phyloP scores from a whole-genome alignment of 2,888 invertebrate species.

The Perdita meconis region DNA sequence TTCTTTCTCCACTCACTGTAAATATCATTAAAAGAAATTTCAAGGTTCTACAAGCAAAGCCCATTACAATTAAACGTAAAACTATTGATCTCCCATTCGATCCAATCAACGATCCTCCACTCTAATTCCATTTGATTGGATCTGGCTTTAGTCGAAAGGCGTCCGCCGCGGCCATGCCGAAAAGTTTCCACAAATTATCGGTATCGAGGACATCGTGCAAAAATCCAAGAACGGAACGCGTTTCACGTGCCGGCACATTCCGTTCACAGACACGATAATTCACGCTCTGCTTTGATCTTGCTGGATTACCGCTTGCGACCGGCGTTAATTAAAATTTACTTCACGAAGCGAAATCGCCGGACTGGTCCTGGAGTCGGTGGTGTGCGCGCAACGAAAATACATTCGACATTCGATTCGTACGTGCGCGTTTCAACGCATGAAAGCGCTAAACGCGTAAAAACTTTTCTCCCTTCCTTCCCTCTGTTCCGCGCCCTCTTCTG shows the following conservation, averaged over 20 bases:
- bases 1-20: too few relatives aligned
- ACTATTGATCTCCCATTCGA: too few relatives aligned
- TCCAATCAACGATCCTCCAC: too few relatives aligned
- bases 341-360: slow-evolving; percentile 52
- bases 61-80: too few relatives aligned
- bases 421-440: slow-evolving; percentile 37
- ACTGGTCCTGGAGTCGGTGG: slow-evolving; percentile 19
- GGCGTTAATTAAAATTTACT: slow-evolving; percentile 72
- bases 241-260: slow-evolving; percentile 20
- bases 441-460: slow-evolving; percentile 56
- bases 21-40: too few relatives aligned
- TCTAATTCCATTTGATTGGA: too few relatives aligned
- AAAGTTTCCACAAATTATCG: not conserved
- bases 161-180: not conserved
- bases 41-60: too few relatives aligned
- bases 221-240: slow-evolving; percentile 24
- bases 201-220: not conserved
- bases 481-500: slow-evolving; percentile 7
- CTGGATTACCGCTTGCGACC: slow-evolving; percentile 41
- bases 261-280: slow-evolving; percentile 23
- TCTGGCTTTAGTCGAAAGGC: not conserved
- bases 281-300: slow-evolving; percentile 40
- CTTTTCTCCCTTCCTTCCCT: slow-evolving; percentile 10
- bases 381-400: slow-evolving; percentile 36
- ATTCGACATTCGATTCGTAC: slow-evolving; percentile 24